phyloP scores from a whole-genome alignment of 2,888 invertebrate genomes.

The Prosopocoilus inquinatus region DNA sequence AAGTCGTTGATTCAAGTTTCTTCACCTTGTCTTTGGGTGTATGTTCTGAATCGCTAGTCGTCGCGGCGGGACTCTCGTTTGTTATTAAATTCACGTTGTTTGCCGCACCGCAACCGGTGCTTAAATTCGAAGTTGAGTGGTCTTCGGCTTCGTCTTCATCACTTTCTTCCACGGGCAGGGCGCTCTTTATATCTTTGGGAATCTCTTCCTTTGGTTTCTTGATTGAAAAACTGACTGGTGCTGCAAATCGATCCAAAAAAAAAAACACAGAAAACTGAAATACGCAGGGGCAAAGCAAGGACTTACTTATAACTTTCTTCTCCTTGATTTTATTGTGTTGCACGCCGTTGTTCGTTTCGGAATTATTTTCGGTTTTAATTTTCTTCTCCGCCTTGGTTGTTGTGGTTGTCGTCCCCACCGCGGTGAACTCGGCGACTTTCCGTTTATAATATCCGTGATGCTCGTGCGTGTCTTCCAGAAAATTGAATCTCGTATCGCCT shows the following conservation, averaged over 20 bases:
- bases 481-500: slow-evolving; percentile 84
- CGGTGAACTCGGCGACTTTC: slow-evolving; percentile 56
- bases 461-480: slow-evolving; percentile 73
- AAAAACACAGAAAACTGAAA: not conserved
- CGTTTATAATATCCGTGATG: slow-evolving; percentile 81
- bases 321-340: slow-evolving; percentile 35
- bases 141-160: slow-evolving; percentile 59
- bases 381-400: slow-evolving; percentile 39
- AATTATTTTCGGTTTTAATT: slow-evolving; percentile 29
- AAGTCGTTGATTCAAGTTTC: not conserved
- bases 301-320: slow-evolving; percentile 46
- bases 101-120: not conserved
- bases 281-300: not conserved
- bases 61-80: too few species aligned
- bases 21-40: too few species aligned
- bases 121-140: slow-evolving; percentile 3
- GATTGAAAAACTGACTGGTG: slow-evolving; percentile 81
- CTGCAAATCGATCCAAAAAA: slow-evolving; percentile 46
- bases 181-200: slow-evolving; percentile 60
- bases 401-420: too few species aligned
- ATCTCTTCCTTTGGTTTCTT: slow-evolving; percentile 69
- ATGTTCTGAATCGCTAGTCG: too few species aligned
- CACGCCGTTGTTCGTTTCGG: too few species aligned
- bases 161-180: slow-evolving; percentile 73
- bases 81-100: not conserved